These are phyloP conservation scores for Imbricaverruca yamaguchii DNA, from an alignment of 2,888 invertebrate species.

Conservation along the genomic window DNA sequence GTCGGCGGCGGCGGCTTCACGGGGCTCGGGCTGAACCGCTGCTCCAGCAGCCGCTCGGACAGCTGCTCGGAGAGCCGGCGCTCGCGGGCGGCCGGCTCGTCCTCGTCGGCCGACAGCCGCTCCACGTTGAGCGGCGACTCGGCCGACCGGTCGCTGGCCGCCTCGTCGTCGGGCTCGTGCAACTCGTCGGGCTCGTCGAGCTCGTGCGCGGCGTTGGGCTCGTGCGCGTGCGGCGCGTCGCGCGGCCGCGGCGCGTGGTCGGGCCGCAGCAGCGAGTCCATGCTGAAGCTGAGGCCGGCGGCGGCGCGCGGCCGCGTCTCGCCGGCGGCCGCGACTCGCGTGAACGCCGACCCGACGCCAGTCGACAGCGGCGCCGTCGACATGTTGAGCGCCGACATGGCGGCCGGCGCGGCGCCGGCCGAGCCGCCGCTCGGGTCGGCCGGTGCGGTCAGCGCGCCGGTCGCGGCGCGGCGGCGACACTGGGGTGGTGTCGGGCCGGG, in stretches of 20 bases:
- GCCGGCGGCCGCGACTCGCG: background rate
- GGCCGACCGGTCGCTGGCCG: background rate
- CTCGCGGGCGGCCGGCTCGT: background rate
- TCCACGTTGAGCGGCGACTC: slow-evolving; percentile 11
- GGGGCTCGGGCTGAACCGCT: slow-evolving; percentile 4
- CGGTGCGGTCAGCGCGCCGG: background rate
- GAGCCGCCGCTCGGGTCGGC: background rate
- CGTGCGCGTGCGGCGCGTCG: background rate
- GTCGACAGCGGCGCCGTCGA: background rate
- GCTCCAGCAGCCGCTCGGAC: background rate
- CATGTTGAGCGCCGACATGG: background rate
- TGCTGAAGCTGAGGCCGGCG: slow-evolving; percentile 23
- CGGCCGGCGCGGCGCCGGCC: background rate
- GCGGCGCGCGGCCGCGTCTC: background rate
- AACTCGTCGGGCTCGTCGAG: background rate
- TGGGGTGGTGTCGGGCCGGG: too few relatives aligned
- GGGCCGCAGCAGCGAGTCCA: slow-evolving; percentile 22
- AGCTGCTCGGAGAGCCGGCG: background rate
- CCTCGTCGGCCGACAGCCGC: background rate
- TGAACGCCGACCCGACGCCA: background rate
- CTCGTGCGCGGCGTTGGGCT: background rate
- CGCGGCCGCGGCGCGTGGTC: background rate
- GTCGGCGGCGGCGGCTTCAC: slow-evolving; percentile 12
- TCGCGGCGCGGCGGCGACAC: background rate
- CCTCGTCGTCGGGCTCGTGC: background rate